phyloP scores from a whole-genome alignment of 2,113 vertebrate species.

The Melanotaenia duboulayi region DNA sequence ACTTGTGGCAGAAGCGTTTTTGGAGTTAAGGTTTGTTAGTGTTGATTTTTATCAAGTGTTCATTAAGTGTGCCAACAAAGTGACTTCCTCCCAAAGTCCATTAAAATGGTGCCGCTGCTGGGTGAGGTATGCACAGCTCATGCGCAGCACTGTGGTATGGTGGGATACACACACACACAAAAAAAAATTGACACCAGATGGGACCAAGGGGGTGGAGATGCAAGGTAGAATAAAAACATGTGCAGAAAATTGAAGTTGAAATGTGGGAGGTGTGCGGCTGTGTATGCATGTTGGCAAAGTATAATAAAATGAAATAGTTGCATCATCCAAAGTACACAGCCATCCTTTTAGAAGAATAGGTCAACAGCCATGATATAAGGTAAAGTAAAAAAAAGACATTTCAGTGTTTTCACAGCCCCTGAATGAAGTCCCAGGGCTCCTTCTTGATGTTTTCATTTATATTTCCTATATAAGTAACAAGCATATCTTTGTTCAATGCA shows the following conservation, averaged over 20 bases:
- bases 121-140: constrained; percentile 60
- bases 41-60: constrained; percentile 90
- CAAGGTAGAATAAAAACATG: constrained; percentile 78
- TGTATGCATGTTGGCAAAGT: constrained; percentile 20
- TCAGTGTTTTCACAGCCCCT: constrained; percentile 43
- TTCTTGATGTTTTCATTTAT: constrained; percentile 68
- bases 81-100: constrained; percentile 89
- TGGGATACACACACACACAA: constrained; percentile 77
- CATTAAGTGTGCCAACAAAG: constrained; percentile 76
- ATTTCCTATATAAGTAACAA: constrained; percentile 68
- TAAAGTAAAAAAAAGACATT: constrained; percentile 34
- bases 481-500: constrained; percentile 71
- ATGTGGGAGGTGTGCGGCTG: constrained; percentile 33
- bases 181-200: constrained; percentile 86
- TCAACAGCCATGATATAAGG: constrained; percentile 50
- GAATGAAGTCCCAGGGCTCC: constrained; percentile 52
- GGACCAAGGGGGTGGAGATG: constrained; percentile 66
- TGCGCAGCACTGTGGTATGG: constrained; percentile 71
- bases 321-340: constrained; percentile 54
- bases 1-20: constrained; percentile 33
- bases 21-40: constrained; percentile 63
- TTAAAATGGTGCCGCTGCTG: constrained; percentile 77
- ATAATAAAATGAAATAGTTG: constrained; percentile 53
- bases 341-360: constrained; percentile 45
- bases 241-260: constrained; percentile 72